These are phyloP conservation scores for Trisateles emortualis DNA, from an alignment of 2,888 invertebrate genomes.

Conservation along the genomic window DNA sequence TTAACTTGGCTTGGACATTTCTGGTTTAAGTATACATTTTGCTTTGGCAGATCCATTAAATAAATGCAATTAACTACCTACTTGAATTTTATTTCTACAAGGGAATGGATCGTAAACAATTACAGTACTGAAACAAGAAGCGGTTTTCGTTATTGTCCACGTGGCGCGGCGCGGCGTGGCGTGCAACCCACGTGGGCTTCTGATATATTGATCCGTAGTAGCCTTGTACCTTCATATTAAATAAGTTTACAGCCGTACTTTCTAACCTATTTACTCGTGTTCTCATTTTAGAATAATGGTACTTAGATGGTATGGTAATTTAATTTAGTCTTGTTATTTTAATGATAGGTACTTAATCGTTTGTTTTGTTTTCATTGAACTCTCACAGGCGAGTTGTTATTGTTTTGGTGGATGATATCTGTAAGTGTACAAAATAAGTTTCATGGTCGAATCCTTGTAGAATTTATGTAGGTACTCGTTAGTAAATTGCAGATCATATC, in stretches of 20 bases:
- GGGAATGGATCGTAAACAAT: neutral
- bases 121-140: neutral
- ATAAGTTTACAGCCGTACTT: conserved; percentile 1
- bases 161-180: conserved; percentile 42
- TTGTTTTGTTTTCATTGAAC: neutral
- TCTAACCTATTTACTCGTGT: neutral
- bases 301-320: neutral
- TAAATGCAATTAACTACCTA: neutral
- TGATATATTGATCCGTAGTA: conserved; percentile 35
- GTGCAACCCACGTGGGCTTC: conserved; percentile 37
- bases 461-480: conserved; percentile 25
- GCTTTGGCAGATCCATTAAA: neutral
- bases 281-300: neutral
- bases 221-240: conserved; percentile 23
- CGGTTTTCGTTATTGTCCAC: conserved; percentile 20
- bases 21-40: no score
- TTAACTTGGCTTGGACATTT: no score
- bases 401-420: conserved; percentile 2
- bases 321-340: neutral
- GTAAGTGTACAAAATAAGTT: conserved; percentile 12
- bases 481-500: conserved; percentile 33
- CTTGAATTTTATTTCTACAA: neutral
- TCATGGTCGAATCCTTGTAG: conserved; percentile 30
- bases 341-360: neutral
- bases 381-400: conserved; percentile 5